These are phyloP conservation scores for Paradoxurus hermaphroditus DNA, from an alignment of 2,113 vertebrate genomes.

Conservation along the genomic window DNA sequence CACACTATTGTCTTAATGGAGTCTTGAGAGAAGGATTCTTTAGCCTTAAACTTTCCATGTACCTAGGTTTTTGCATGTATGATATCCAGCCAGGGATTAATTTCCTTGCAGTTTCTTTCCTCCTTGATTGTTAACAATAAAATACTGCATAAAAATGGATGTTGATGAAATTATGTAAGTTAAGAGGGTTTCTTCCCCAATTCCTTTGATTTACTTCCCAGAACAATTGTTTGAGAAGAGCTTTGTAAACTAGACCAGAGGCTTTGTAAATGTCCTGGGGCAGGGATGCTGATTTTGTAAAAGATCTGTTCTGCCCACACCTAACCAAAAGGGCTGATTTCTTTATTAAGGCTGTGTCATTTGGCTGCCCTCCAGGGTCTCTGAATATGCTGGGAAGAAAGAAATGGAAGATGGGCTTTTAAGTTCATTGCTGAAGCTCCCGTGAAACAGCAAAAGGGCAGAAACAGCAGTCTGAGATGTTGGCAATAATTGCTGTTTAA, in stretches of 20 bases:
- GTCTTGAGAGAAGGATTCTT: neutral
- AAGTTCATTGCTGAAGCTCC: conserved; percentile 47
- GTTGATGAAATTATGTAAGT: conserved; percentile 45
- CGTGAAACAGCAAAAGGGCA: conserved; percentile 38
- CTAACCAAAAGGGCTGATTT: conserved; percentile 55
- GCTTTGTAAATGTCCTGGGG: conserved; percentile 22
- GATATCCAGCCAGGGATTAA: neutral
- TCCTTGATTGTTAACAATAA: conserved; percentile 47
- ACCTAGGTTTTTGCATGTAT: neutral
- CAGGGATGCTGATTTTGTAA: conserved; percentile 42
- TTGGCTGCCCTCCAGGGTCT: conserved; percentile 47
- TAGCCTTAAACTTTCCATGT: neutral
- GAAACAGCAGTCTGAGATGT: conserved; percentile 64
- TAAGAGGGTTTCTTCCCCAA: conserved; percentile 30
- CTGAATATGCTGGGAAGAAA: neutral
- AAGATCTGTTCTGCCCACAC: conserved; percentile 25
- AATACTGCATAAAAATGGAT: conserved; percentile 36
- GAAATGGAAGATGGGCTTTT: neutral
- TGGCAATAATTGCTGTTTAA: conserved; percentile 62
- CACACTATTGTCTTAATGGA: neutral
- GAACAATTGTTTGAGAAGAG: neutral
- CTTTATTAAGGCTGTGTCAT: neutral
- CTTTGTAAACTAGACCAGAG: neutral
- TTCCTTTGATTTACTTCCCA: conserved; percentile 11
- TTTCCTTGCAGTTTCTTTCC: conserved; percentile 39